Base-by-base conservation (phyloP, 2,113 vertebrate genomes). In the Oenanthe oenanthe region DNA sequence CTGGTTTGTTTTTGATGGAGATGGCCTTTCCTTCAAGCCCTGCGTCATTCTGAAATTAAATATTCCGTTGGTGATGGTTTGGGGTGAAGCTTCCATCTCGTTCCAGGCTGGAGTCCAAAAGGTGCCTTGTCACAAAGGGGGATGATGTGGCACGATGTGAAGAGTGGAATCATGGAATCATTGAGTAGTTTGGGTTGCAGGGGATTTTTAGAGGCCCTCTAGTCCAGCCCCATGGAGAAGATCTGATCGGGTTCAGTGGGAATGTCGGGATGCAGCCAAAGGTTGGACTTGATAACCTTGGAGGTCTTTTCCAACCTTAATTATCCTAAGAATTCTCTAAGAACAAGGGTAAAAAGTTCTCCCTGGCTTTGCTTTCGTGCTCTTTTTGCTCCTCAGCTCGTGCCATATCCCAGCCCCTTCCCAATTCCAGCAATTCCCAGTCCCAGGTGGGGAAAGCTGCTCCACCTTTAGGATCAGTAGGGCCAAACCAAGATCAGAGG, bases 111-210 rank as follows among this genome's bases (percentile, higher is more conserved):
- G 61, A 77, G 8, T 13, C 42, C 68, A 45, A 13, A 67, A 18
- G 2, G 6, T n/a, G 20, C 7, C 50, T 38, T 26, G 47, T 32
- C 54, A 40, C 20, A 3, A 38, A 42, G 45, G 43, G 42, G 74
- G 40, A 20, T 0, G 2, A 5, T 13, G 21, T 11, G 28, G 11
- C 38, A 9, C 2, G 3, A 38, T 2, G 12, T 1, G 13, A 4
- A 10, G 62, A 29, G 38, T 3, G 7, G 4, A 34, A 38, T 13
- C 16, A 2, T 7, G 25, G 91, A 83, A 61, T n/a, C 34, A 3
- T 2, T 8, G 51, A 9, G 10, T 2, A 38, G 3, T 38, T 58
- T 45, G 68, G 51, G 36, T 3, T 50, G 50, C 29, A 57, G 53
- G 6, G 25, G n/a, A 48, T 25, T 17, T 45, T 21, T 0, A 45